phyloP scores from a whole-genome alignment of 1,140 invertebrate species.

The Steinernema khuongi region DNA sequence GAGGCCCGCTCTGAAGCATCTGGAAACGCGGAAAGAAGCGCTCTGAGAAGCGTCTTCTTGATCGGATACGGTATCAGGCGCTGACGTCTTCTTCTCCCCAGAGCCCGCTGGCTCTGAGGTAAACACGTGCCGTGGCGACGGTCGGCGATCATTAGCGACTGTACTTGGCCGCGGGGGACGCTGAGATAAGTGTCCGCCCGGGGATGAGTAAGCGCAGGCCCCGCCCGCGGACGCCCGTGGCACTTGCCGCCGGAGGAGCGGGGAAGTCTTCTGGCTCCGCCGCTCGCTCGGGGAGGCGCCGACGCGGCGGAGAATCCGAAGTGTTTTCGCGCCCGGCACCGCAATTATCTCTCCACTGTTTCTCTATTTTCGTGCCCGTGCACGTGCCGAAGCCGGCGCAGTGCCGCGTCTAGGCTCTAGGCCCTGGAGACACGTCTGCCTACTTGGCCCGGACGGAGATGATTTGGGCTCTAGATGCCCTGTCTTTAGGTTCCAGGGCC shows the following conservation, averaged over 20 bases:
- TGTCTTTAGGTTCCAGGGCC: too few relatives aligned
- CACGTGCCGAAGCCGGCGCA: neutral
- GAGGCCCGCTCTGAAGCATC: too few relatives aligned
- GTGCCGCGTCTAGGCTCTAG: neutral
- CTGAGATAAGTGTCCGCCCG: neutral
- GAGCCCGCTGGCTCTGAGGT: neutral
- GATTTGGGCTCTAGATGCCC: too few relatives aligned
- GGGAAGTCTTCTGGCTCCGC: neutral
- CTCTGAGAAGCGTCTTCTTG: neutral
- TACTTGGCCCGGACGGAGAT: too few relatives aligned
- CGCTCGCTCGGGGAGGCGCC: neutral
- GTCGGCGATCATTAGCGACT: neutral
- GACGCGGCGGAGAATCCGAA: neutral
- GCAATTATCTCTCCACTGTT: neutral
- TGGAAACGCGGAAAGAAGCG: too few relatives aligned
- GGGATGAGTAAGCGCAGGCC: neutral
- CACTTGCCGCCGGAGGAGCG: neutral
- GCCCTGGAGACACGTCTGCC: neutral
- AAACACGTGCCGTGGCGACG: neutral
- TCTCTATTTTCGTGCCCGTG: neutral
- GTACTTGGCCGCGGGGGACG: neutral
- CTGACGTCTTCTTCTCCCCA: neutral
- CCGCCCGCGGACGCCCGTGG: neutral
- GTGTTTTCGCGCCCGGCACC: conserved; percentile 5
- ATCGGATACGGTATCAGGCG: neutral